Base-by-base conservation (phyloP, 2,888 invertebrate species). In the Suillia variegata region DNA sequence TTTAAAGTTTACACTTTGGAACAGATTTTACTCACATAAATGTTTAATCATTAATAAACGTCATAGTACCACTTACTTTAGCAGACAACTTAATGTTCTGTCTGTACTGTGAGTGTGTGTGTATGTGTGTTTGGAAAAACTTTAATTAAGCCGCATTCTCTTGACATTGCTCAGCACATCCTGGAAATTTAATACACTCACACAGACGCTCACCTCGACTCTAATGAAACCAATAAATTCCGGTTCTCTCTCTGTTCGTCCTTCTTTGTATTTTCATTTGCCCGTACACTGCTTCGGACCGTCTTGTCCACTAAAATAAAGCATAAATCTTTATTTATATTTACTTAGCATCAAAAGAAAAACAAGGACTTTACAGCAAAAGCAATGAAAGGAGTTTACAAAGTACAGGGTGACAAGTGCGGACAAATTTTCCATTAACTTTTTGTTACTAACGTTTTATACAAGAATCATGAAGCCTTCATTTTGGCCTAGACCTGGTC, bases 211-310 rank as follows among this genome's bases (percentile, higher is more conserved):
- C n/a, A 59, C 55, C 56, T 62, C 45, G 59, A 58, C 58, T 59
- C 48, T 62, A 63, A 62, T 63, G 62, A 64, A 62, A 63, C 58
- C 62, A 62, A 62, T 67, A 65, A 65, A 65, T 63, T 62, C 21
- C 48, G 4, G 18, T 48, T 50, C 31, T 24, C 31, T 53, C 48
- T 57, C 52, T 18, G 38, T 52, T 48, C 49, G 33, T 48, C 59
- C 55, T 17, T 53, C 52, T 57, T 48, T 24, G 24, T 52, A 34
- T 50, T 56, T 33, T 33, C 22, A 33, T n/a, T n/a, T n/a, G n/a
- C n/a, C n/a, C n/a, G n/a, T n/a, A n/a, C n/a, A n/a, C n/a, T n/a
- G n/a, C n/a, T 24, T 54, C 50, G 51, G 20, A 20, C 22, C 15
- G 38, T 54, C 48, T 22, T 52, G 49, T 58, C 50, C 49, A 50